These are phyloP conservation scores for Acanthurus lineatus DNA, from an alignment of 2,797 vertebrate genomes.

Conservation along the genomic window DNA sequence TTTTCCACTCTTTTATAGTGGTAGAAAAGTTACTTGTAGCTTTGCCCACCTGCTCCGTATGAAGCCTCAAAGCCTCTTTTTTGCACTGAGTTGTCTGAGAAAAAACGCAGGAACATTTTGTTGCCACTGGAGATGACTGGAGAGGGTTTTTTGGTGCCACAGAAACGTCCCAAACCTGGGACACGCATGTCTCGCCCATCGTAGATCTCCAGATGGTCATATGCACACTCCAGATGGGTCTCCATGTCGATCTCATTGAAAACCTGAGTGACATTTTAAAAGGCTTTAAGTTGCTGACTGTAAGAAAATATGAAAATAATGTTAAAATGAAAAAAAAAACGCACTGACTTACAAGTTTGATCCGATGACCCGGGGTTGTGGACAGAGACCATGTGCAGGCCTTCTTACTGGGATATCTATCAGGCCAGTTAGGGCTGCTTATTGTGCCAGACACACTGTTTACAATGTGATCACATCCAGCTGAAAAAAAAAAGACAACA, in stretches of 20 bases:
- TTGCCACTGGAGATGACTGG: slow-evolving; percentile 88
- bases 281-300: too few relatives aligned
- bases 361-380: slow-evolving; percentile 93
- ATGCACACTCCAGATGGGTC: slow-evolving; percentile 95
- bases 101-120: slow-evolving; percentile 95
- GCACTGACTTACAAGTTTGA: slow-evolving; percentile 90
- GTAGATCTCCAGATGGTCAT: slow-evolving; percentile 95
- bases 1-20: background rate
- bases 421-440: slow-evolving; percentile 98
- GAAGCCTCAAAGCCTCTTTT: slow-evolving; percentile 96
- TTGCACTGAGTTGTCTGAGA: slow-evolving; percentile 97
- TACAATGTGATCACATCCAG: slow-evolving; percentile 96
- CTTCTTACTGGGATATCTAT: slow-evolving; percentile 98
- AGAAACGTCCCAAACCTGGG: slow-evolving; percentile 90
- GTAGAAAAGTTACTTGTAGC: background rate
- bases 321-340: slow-evolving; percentile 1
- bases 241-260: slow-evolving; percentile 96
- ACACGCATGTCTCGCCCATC: slow-evolving; percentile 92
- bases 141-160: slow-evolving; percentile 93
- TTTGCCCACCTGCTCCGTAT: slow-evolving; percentile 89
- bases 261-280: slow-evolving; percentile 77
- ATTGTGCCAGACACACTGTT: slow-evolving; percentile 92
- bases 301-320: too few relatives aligned
- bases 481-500: slow-evolving; percentile 75
- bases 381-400: slow-evolving; percentile 95